Percentiles rank a stretch among this genome's conserved stretches.
phyloP scores from a whole-genome alignment of 1,140 invertebrate species.

The Drosophila auraria region DNA sequence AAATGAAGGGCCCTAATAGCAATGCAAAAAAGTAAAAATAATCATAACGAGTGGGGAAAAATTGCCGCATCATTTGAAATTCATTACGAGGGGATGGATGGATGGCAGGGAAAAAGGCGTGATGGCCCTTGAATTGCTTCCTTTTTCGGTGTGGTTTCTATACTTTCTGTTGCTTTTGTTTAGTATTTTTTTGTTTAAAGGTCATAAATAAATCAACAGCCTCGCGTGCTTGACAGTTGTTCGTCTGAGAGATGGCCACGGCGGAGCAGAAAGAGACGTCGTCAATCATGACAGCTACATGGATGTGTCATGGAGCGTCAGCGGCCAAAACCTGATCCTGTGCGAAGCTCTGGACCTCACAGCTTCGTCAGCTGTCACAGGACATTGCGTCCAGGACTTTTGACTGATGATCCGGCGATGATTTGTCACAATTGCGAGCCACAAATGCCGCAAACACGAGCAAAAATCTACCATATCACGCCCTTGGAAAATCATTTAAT shows the following conservation, averaged over 20 bases:
- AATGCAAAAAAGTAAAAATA: constrained; percentile 53
- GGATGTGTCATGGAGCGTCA: constrained; percentile 79
- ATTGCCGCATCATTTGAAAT: constrained; percentile 79
- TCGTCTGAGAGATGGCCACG: constrained; percentile 45
- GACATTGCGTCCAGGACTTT: constrained; percentile 51
- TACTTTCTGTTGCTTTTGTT: constrained; percentile 19
- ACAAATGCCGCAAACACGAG: constrained; percentile 19
- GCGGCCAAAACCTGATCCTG: background rate
- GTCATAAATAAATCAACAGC: constrained; percentile 80
- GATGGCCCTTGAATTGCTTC: constrained; percentile 60
- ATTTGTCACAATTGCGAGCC: constrained; percentile 60
- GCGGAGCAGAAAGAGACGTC: constrained; percentile 37
- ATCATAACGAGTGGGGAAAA: constrained; percentile 41
- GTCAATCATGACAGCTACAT: constrained; percentile 82
- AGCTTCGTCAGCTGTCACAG: constrained; percentile 73
- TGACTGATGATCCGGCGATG: constrained; percentile 76
- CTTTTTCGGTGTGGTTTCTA: constrained; percentile 35
- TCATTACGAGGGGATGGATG: constrained; percentile 59
- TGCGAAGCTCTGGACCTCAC: constrained; percentile 24
- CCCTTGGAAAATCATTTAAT: constrained; percentile 21
- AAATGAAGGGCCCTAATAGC: constrained; percentile 58
- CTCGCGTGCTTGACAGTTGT: constrained; percentile 71
- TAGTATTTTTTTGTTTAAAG: constrained; percentile 19
- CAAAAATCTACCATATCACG: constrained; percentile 10
- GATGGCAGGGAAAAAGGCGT: constrained; percentile 34